These are phyloP conservation scores for Dromaius novaehollandiae DNA, from an alignment of 2,113 vertebrate species.

Conservation along the genomic window DNA sequence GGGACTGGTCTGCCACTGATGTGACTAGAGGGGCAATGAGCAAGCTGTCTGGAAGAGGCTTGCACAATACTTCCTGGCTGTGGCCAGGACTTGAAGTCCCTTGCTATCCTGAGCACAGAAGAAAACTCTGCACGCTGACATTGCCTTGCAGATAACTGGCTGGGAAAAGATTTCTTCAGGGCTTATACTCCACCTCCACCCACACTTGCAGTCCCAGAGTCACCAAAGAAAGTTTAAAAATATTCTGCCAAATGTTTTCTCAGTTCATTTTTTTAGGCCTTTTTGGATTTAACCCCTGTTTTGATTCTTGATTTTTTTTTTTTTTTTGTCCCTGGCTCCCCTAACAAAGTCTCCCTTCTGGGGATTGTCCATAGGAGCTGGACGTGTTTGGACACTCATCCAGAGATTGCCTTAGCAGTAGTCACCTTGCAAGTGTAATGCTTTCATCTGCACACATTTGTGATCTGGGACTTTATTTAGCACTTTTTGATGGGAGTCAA, in stretches of 20 bases:
- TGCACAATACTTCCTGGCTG: constrained; percentile 21
- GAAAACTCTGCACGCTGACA: neutral
- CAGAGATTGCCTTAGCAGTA: neutral
- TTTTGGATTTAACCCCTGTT: constrained; percentile 14
- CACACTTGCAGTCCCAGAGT: constrained; percentile 55
- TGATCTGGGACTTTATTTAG: constrained; percentile 26
- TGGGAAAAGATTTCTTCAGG: constrained; percentile 22
- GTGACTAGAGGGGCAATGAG: constrained; percentile 9
- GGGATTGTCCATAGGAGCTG: neutral
- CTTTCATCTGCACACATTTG: neutral
- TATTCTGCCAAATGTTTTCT: constrained; percentile 63
- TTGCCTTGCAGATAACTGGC: constrained; percentile 4
- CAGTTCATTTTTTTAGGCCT: constrained; percentile 43
- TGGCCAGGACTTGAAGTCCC: neutral
- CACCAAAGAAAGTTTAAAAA: constrained; percentile 70
- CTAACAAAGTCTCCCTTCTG: neutral
- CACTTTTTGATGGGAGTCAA: constrained; percentile 10
- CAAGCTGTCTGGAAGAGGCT: neutral
- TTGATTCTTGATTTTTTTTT: neutral
- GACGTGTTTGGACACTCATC: neutral
- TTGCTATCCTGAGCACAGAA: constrained; percentile 1
- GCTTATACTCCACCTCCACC: constrained; percentile 38
- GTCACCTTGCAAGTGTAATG: neutral
- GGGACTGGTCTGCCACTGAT: neutral
- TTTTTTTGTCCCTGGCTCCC: neutral